A percentile compares a stretch with the other conserved stretches of the same genome.
phyloP scores from a whole-genome alignment of 2,797 vertebrate species.

The Pseudocheirus occidentalis region DNA sequence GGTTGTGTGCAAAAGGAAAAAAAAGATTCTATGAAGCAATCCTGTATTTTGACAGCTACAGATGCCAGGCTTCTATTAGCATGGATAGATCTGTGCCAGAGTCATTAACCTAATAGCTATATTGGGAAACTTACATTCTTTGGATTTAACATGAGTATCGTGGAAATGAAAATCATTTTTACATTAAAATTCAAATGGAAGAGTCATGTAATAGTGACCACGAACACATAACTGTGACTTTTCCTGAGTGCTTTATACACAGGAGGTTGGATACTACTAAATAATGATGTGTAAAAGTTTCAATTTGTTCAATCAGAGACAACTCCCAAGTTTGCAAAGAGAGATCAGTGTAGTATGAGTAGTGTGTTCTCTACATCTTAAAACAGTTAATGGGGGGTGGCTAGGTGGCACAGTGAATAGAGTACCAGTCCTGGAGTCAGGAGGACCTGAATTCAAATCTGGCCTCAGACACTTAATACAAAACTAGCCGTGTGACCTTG shows the following conservation, averaged over 20 bases:
- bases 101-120: neutral
- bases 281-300: conserved; percentile 19
- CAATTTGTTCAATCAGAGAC: neutral
- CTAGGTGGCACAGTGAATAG: too few relatives aligned
- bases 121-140: neutral
- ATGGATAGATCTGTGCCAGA: conserved; percentile 9
- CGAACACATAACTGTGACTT: neutral
- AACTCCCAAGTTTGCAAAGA: neutral
- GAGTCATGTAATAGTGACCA: conserved; percentile 4
- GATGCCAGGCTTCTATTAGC: neutral
- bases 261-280: neutral
- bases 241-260: conserved; percentile 25
- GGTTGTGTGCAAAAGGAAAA: neutral
- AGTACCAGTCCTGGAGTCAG: too few relatives aligned
- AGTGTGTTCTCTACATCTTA: neutral
- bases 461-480: too few relatives aligned
- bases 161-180: neutral
- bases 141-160: neutral
- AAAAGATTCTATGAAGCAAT: conserved; percentile 20
- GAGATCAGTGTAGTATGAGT: neutral
- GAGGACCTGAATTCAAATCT: too few relatives aligned
- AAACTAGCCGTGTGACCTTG: too few relatives aligned
- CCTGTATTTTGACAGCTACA: neutral
- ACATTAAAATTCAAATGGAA: conserved; percentile 10
- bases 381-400: neutral